Conservation (phyloP, 2,888 invertebrate genomes). For the Apodemia zela region DNA sequence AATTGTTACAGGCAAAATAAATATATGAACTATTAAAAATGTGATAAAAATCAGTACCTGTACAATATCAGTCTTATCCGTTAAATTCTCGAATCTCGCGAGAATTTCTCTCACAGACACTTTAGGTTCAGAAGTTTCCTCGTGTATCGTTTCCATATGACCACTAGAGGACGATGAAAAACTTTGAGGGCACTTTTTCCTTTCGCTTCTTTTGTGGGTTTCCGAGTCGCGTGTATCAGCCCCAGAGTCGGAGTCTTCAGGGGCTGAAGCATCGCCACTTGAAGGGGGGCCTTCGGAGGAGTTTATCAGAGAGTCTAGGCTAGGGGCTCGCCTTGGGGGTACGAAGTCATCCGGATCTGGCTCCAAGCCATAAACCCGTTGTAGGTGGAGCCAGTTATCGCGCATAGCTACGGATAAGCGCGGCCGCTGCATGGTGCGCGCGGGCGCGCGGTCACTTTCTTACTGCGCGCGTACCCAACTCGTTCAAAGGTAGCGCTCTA, state of each 20-base stretch:
- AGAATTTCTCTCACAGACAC: constrained; percentile 91
- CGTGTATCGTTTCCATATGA: constrained; percentile 91
- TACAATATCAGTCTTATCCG: constrained; percentile 61
- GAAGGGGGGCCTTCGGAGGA: constrained; percentile 83
- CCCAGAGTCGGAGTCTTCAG: constrained; percentile 83
- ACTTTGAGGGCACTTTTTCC: constrained; percentile 69
- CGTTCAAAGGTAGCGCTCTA: constrained; percentile 26
- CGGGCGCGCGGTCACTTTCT: constrained; percentile 60
- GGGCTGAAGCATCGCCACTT: constrained; percentile 81
- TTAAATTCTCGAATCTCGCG: constrained; percentile 88
- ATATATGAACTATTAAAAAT: no score
- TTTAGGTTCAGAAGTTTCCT: constrained; percentile 89
- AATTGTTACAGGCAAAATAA: no score
- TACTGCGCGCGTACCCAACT: constrained; percentile 47
- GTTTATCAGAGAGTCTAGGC: constrained; percentile 85
- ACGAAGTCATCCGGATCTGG: constrained; percentile 54
- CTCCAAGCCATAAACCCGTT: constrained; percentile 72
- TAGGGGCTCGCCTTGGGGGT: constrained; percentile 73
- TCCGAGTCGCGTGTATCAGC: constrained; percentile 81
- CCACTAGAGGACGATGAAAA: constrained; percentile 80
- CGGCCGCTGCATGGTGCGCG: constrained; percentile 78
- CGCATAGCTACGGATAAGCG: constrained; percentile 76
- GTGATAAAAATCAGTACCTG: constrained; percentile 37
- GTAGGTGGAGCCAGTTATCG: constrained; percentile 77
- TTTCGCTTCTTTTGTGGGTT: constrained; percentile 47